A percentile compares a stretch with the other conserved stretches of the same genome.
Conservation (phyloP, 2,113 vertebrate genomes). For the Etheostoma cragini region DNA sequence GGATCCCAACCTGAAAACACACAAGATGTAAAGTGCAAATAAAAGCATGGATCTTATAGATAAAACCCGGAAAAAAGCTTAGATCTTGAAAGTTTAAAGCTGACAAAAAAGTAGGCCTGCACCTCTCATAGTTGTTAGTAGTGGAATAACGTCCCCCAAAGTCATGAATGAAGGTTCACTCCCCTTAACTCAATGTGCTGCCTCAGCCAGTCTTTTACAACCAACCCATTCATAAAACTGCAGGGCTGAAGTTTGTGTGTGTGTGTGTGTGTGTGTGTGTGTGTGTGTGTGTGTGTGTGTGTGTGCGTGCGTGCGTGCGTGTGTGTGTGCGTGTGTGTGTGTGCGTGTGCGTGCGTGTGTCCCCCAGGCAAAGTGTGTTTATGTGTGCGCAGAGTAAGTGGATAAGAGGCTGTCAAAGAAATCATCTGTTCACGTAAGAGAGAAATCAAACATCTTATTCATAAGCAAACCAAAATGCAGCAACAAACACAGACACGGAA, state of each 20-base stretch:
- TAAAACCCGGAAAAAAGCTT: not conserved
- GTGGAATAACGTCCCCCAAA: constrained; percentile 43
- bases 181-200: constrained; percentile 79
- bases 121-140: constrained; percentile 38
- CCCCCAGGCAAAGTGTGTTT: constrained; percentile 38
- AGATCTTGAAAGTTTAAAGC: not conserved
- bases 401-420: constrained; percentile 62
- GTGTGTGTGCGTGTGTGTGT: constrained; percentile 52
- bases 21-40: not conserved
- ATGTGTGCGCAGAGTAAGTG: constrained; percentile 33
- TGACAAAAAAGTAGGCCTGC: constrained; percentile 17
- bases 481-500: constrained; percentile 41
- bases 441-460: constrained; percentile 61
- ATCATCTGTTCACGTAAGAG: constrained; percentile 48
- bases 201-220: constrained; percentile 86
- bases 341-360: constrained; percentile 34
- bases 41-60: not conserved
- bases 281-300: constrained; percentile 57
- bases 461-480: constrained; percentile 38
- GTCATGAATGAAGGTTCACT: constrained; percentile 82
- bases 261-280: constrained; percentile 49
- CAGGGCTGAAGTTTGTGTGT: constrained; percentile 59
- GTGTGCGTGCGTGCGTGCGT: constrained; percentile 6
- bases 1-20: not conserved
- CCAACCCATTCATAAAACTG: constrained; percentile 87